Evolutionary conservation across 2,888 invertebrate genomes (phyloP).

Genomic region (Drosophila ustulata): DNA sequence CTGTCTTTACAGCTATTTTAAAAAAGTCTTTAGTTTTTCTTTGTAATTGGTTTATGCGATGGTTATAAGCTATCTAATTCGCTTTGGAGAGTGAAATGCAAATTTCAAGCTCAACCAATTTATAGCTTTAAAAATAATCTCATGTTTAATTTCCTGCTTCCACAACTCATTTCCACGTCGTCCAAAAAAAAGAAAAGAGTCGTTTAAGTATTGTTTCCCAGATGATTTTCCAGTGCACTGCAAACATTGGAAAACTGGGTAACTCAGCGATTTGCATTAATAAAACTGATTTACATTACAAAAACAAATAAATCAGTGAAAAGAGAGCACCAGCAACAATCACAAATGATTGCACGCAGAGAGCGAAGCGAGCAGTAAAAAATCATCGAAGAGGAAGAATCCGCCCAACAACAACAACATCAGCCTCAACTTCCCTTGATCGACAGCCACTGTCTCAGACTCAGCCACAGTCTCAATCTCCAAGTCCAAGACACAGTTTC

Average conservation of each 20-base stretch:
- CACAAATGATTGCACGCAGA: slow-evolving; percentile 26
- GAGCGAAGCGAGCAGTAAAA: slow-evolving; percentile 35
- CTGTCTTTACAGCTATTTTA: no score
- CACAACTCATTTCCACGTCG: slow-evolving; percentile 13
- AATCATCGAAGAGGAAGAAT: slow-evolving; percentile 50
- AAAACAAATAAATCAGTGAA: slow-evolving; percentile 72
- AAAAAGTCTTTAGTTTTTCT: no score
- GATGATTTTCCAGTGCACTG: slow-evolving; percentile 32
- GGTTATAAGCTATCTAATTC: no score
- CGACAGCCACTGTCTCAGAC: slow-evolving; percentile 45
- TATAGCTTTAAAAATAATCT: not conserved
- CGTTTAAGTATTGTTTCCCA: slow-evolving; percentile 25
- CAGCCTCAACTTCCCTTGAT: slow-evolving; percentile 34
- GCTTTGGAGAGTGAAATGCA: not conserved
- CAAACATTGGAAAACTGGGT: not conserved
- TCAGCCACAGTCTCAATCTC: not conserved
- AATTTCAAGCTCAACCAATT: not conserved
- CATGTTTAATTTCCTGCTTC: slow-evolving; percentile 7
- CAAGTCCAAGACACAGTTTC: not conserved
- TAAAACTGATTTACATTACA: slow-evolving; percentile 70
- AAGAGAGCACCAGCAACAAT: slow-evolving; percentile 25
- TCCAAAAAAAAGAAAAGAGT: not conserved
- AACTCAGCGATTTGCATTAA: slow-evolving; percentile 77
- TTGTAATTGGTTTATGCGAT: no score
- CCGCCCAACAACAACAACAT: slow-evolving; percentile 40